phyloP scores from a whole-genome alignment of 2,888 invertebrate species.

The Acanthosepion esculentum region DNA sequence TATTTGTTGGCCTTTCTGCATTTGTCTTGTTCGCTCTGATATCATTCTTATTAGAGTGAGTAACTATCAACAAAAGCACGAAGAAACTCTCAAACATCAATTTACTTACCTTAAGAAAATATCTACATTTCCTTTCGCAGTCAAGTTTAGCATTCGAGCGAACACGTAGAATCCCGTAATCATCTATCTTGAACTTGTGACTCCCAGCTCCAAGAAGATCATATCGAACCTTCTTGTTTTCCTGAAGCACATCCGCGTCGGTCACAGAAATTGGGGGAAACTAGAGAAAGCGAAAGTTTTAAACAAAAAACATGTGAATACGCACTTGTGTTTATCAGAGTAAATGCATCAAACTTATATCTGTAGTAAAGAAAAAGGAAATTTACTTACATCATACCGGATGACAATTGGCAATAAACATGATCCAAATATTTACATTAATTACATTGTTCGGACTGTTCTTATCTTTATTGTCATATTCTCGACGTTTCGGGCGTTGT shows the following conservation, averaged over 20 bases:
- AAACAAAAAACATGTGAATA: too few species aligned
- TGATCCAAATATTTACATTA: background rate
- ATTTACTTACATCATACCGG: background rate
- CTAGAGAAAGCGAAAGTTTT: background rate
- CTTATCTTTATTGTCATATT: too few species aligned
- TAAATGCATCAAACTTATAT: too few species aligned
- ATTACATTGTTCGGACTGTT: too few species aligned
- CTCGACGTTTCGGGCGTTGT: too few species aligned
- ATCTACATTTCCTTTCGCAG: conserved; percentile 36
- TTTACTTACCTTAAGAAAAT: background rate
- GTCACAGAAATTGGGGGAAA: background rate
- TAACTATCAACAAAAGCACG: too few species aligned
- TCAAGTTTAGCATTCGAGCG: conserved; percentile 3
- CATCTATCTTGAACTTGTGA: conserved; percentile 48
- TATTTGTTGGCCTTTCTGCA: too few species aligned
- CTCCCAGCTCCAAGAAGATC: conserved; percentile 49
- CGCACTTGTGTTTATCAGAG: too few species aligned
- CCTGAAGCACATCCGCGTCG: conserved; percentile 48
- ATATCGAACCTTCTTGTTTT: conserved; percentile 47
- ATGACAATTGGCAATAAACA: background rate
- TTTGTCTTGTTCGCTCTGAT: too few species aligned
- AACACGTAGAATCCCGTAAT: conserved; percentile 36
- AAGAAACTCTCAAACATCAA: background rate
- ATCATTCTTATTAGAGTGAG: too few species aligned
- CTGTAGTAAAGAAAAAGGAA: too few species aligned